Base-by-base conservation (phyloP, 2,888 invertebrate genomes). In the Notodonta dromedarius region DNA sequence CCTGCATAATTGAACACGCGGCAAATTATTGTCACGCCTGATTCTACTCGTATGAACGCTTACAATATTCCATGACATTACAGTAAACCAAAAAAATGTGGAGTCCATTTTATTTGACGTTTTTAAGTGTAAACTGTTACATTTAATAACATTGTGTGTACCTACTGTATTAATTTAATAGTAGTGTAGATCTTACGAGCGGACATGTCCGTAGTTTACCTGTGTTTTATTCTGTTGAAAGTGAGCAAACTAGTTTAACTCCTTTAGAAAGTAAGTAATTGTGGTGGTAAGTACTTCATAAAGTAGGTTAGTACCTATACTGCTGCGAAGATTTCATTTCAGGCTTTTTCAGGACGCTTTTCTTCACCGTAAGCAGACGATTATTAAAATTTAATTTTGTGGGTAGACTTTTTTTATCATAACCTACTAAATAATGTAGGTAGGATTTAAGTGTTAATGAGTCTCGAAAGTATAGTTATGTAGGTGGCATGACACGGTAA, bases 1-100 rank as follows among this genome's bases (percentile, higher is more conserved):
- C 87, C 85, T 90, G 90, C 90, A 91, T 91, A 91, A 91, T 91
- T 92, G 89, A 91, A 89, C 89, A 88, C 85, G 86, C 83, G 87
- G 89, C 83, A 88, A 90, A 90, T 90, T 89, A 91, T 90, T 88
- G 90, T 91, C 89, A 87, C 86, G 82, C 82, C 76, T 84, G 84
- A 82, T 80, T 78, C 80, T 79, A 71, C 77, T 69, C 73, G 73
- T 76, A 80, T 72, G 74, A 79, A 79, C 78, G 77, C 77, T 77
- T 81, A 83, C 80, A 82, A 80, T 82, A 73, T 80, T 69, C 76
- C 76, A 82, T 80, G 77, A 69, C 72, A 71, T 72, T 56, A 59
- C 48, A 9, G 24, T 62, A 14, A 9, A 14, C 13, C 11, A 46
- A 65, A 62, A 66, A 63, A 56, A 52, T 16, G 32, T 57, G 53